Percentiles rank a stretch among this genome's conserved stretches.
phyloP scores from a whole-genome alignment of 2,888 invertebrate species.

The Parnassius apollo region DNA sequence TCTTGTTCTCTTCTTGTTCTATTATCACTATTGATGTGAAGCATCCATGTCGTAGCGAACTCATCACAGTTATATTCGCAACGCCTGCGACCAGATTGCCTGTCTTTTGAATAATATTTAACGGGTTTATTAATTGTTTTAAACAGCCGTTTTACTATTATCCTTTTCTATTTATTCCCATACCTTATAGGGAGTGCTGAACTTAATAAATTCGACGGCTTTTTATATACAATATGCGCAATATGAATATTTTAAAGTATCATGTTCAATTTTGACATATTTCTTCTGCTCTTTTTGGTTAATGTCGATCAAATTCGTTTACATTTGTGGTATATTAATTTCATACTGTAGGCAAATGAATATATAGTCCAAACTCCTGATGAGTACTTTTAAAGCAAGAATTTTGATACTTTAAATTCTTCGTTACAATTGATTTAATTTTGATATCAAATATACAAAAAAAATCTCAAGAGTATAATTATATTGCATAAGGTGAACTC shows the following conservation, averaged over 20 bases:
- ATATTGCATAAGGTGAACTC: too few species aligned
- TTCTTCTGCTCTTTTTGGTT: neutral
- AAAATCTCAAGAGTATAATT: too few species aligned
- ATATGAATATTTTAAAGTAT: slow-evolving; percentile 4
- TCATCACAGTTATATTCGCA: neutral
- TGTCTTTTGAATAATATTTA: neutral
- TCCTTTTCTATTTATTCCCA: neutral
- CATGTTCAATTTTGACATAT: slow-evolving; percentile 2
- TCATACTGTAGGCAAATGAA: too few species aligned
- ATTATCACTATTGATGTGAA: neutral
- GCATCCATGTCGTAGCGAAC: neutral
- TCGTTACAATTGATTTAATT: too few species aligned
- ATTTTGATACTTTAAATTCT: too few species aligned
- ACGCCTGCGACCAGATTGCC: slow-evolving; percentile 4
- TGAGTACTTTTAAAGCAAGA: too few species aligned
- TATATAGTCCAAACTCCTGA: too few species aligned
- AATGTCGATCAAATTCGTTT: too few species aligned
- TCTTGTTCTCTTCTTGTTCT: neutral
- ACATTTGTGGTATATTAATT: too few species aligned
- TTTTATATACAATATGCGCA: neutral
- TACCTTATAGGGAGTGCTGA: neutral
- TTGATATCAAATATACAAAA: too few species aligned
- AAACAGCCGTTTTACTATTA: neutral
- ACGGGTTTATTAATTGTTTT: neutral
- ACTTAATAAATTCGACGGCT: neutral